A percentile compares a stretch with the other conserved stretches of the same genome.
These are phyloP conservation scores for Chloroclysta siterata DNA, from an alignment of 2,888 invertebrate species.

Conservation along the genomic window DNA sequence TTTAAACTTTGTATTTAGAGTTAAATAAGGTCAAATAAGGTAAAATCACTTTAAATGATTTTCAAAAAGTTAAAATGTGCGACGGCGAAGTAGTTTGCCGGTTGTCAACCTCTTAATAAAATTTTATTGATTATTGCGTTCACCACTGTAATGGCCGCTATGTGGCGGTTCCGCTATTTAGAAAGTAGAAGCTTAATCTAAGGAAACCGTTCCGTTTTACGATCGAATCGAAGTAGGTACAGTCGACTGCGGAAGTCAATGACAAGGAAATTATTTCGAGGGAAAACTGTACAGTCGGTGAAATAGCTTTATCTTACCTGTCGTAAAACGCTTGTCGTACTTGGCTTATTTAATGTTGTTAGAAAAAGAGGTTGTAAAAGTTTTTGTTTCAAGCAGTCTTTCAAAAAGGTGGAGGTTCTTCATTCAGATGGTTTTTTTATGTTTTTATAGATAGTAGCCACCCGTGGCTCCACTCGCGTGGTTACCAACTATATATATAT, in stretches of 20 bases:
- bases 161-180: background rate
- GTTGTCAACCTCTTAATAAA: no score
- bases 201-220: constrained; percentile 23
- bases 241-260: constrained; percentile 20
- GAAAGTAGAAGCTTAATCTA: background rate
- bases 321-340: constrained; percentile 1
- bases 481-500: no score
- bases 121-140: no score
- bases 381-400: background rate
- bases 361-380: background rate
- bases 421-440: background rate
- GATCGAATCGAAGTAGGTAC: constrained; percentile 22
- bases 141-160: background rate
- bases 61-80: no score
- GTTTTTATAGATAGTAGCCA: no score
- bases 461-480: no score
- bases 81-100: no score
- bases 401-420: background rate
- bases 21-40: no score
- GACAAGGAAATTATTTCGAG: constrained; percentile 5
- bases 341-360: background rate
- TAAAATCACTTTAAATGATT: no score
- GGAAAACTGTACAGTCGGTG: constrained; percentile 7
- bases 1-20: no score
- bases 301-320: constrained; percentile 5